These are phyloP conservation scores for Tetranychus truncatus DNA, from an alignment of 2,888 invertebrate species.

Conservation along the genomic window DNA sequence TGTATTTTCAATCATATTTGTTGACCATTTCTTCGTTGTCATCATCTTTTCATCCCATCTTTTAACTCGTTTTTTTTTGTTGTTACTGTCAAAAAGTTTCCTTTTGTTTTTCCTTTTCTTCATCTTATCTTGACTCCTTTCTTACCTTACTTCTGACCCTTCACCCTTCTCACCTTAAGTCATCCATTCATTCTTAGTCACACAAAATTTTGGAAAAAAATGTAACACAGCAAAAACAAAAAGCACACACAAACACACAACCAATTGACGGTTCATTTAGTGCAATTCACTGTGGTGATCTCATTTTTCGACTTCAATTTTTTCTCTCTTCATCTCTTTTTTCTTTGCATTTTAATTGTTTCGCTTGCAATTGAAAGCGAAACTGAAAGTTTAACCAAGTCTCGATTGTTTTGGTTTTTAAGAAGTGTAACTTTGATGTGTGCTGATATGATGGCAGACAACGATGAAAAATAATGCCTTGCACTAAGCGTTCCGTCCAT, in stretches of 20 bases:
- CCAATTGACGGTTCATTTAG: background rate
- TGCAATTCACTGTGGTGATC: background rate
- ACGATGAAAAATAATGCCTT: background rate
- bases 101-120: no score
- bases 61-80: no score
- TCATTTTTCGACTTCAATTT: background rate
- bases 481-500: background rate
- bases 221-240: background rate
- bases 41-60: background rate
- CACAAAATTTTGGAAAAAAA: background rate
- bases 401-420: no score
- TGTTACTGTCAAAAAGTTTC: no score
- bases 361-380: no score
- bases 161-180: background rate
- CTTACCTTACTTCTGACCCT: no score
- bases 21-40: background rate
- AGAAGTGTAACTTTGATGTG: no score
- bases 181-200: background rate
- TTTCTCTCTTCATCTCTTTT: background rate
- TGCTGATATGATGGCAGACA: background rate
- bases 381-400: no score
- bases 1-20: background rate
- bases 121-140: no score
- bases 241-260: background rate
- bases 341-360: background rate